Base-by-base conservation (phyloP, 2,797 vertebrate species). In the Lacerta viridis region DNA sequence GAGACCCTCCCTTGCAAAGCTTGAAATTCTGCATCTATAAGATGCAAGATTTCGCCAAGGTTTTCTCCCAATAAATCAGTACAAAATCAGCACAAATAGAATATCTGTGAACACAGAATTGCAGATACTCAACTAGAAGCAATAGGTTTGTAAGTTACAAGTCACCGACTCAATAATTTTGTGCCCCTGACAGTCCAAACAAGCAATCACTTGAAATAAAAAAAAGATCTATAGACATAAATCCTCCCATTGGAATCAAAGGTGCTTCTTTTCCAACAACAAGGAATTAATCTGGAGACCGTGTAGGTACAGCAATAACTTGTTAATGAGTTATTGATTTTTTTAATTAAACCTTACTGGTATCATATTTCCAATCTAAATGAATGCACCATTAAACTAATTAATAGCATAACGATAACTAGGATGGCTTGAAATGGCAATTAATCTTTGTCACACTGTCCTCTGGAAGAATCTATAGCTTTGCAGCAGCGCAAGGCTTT, bases 321-420 rank as follows among this genome's bases (percentile, higher is more conserved):
- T 92, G 90, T 46, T 96, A 95, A 96, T 90, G 94, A 96, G 90
- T 86, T 96, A 95, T 95, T 92, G 94, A 96, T 95, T 94, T 93
- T 90, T 92, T 92, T 81, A 96, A 95, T 96, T 94, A 94, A 94
- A 93, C 85, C 61, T 91, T 92, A 72, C 84, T 86, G 86, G 66
- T 90, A 92, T 95, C 94, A 93, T 91, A 93, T 95, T 96, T 95
- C 82, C 87, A 91, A 92, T 88, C 86, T 85, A 91, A 92, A 94
- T 85, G 71, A 96, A 94, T 88, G 87, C 90, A 90, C 93, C 94
- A 93, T 95, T 95, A 95, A 92, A 88, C 78, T 95, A 95, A 96
- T 96, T 96, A 95, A 95, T 90, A 93, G 88, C n/a, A 75, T 1
- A 36, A 91, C 0, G 36, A 92, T 93, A 89, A 94, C 3, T 29